phyloP scores from a whole-genome alignment of 2,888 invertebrate species.

The Andricus curvator region DNA sequence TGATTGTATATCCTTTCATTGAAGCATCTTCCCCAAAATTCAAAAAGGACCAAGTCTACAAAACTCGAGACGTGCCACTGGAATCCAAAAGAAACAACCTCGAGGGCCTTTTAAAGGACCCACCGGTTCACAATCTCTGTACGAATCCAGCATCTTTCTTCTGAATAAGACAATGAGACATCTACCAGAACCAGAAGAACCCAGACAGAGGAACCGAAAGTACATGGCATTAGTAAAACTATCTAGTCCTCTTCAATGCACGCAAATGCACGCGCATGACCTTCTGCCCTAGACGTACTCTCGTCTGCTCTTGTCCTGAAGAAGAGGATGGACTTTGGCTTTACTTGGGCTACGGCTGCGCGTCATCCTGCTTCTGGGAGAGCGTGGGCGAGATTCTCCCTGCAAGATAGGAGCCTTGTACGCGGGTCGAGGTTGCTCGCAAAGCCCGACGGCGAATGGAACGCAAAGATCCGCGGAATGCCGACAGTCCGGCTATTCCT shows the following conservation, averaged over 20 bases:
- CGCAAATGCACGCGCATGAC: slow-evolving; percentile 34
- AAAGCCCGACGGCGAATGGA: slow-evolving; percentile 61
- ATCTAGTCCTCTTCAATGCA: slow-evolving; percentile 30
- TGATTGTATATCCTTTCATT: not conserved
- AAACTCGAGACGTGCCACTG: slow-evolving; percentile 6
- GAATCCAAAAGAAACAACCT: not conserved
- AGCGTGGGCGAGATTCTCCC: slow-evolving; percentile 57
- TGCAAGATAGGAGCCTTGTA: slow-evolving; percentile 49
- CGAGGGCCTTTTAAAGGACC: not conserved
- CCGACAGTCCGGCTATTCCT: slow-evolving; percentile 66
- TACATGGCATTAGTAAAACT: slow-evolving; percentile 32
- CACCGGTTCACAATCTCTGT: slow-evolving; percentile 1
- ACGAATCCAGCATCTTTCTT: slow-evolving; percentile 5
- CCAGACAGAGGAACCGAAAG: slow-evolving; percentile 20
- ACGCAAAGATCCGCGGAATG: slow-evolving; percentile 69
- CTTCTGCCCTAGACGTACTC: slow-evolving; percentile 37
- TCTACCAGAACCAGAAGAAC: not conserved
- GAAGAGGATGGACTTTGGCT: slow-evolving; percentile 17
- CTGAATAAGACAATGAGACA: slow-evolving; percentile 22
- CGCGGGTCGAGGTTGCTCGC: slow-evolving; percentile 57
- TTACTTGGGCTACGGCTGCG: slow-evolving; percentile 5
- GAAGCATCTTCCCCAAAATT: too few relatives aligned
- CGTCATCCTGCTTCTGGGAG: slow-evolving; percentile 38
- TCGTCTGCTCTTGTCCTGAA: slow-evolving; percentile 11
- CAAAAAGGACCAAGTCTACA: not conserved